A percentile compares a stretch with the other conserved stretches of the same genome.
Evolutionary conservation across 1,140 invertebrate genomes (phyloP).

Genomic region (Camponotus floridanus): DNA sequence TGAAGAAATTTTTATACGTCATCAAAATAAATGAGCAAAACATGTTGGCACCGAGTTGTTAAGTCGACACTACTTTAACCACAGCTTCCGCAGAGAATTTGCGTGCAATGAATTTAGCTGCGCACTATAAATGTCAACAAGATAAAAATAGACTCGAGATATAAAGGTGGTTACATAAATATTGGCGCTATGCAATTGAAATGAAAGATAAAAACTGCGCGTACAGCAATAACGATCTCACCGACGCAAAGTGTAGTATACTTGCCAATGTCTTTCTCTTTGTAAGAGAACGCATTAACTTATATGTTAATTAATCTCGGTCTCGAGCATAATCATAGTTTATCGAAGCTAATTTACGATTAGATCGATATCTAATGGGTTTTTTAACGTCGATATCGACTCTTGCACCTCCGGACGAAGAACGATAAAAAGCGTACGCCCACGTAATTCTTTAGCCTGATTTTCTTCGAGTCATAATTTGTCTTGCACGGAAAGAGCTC

Average conservation of each 20-base stretch:
- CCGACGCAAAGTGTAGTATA: not conserved
- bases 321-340: constrained; percentile 32
- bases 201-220: not conserved
- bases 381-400: constrained; percentile 11
- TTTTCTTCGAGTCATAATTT: constrained; percentile 45
- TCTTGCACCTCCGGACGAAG: constrained; percentile 12
- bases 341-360: constrained; percentile 40
- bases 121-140: constrained; percentile 33
- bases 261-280: constrained; percentile 9
- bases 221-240: not conserved
- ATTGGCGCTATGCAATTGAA: not conserved
- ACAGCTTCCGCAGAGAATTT: constrained; percentile 35
- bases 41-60: not conserved
- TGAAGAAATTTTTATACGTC: not conserved
- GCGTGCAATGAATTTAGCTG: constrained; percentile 24
- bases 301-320: constrained; percentile 45
- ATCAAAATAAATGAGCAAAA: not conserved
- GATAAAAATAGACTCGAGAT: constrained; percentile 30
- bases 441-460: constrained; percentile 37
- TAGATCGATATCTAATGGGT: constrained; percentile 26
- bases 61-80: not conserved
- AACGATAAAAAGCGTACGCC: constrained; percentile 21
- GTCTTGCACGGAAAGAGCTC: constrained; percentile 45
- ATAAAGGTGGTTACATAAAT: constrained; percentile 25
- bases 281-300: not conserved